These are phyloP conservation scores for Alectoris magna DNA, from an alignment of 2,797 vertebrate species.

Conservation along the genomic window DNA sequence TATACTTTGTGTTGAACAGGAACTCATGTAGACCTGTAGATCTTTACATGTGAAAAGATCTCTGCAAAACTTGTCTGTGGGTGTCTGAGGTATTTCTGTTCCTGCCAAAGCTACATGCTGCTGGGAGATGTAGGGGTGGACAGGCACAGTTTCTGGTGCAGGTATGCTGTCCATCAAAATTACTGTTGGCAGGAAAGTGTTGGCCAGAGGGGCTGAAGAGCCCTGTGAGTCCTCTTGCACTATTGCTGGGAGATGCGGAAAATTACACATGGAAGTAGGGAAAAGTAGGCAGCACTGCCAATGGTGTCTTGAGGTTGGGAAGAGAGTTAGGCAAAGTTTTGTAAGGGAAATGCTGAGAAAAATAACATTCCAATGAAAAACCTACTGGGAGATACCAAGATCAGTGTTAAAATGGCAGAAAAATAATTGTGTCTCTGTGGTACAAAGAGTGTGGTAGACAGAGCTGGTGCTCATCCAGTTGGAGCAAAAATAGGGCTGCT, in stretches of 20 bases:
- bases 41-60: neutral
- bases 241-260: neutral
- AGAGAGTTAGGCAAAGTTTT: neutral
- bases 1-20: neutral
- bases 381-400: fast-evolving
- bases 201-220: neutral
- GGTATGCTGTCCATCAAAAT: neutral
- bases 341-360: neutral
- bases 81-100: neutral
- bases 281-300: neutral
- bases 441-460: neutral
- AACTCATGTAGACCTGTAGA: neutral
- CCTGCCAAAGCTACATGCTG: neutral
- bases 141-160: neutral
- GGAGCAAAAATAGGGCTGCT: neutral
- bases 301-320: neutral
- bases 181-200: neutral
- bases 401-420: neutral
- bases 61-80: neutral
- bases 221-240: fast-evolving
- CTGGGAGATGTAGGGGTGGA: neutral
- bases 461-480: neutral
- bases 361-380: neutral
- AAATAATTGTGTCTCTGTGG: neutral
- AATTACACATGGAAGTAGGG: neutral